These are phyloP conservation scores for Drosophila pegasa DNA, from an alignment of 2,888 invertebrate species.

Conservation along the genomic window DNA sequence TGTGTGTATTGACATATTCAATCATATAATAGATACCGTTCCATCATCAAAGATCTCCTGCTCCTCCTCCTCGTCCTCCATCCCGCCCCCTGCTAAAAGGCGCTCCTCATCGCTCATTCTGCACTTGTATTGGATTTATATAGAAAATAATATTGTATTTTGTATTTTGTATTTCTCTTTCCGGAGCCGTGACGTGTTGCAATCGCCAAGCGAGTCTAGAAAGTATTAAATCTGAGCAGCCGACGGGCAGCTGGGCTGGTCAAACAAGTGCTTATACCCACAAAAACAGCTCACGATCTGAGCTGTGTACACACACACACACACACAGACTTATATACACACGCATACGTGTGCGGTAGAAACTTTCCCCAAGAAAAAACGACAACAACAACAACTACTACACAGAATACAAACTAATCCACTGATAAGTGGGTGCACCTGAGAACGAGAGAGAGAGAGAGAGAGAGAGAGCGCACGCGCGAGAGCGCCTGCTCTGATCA, in stretches of 20 bases:
- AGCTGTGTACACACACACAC: conserved; percentile 5
- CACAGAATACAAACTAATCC: conserved; percentile 44
- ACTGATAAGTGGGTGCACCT: conserved; percentile 59
- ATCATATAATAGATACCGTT: conserved; percentile 50
- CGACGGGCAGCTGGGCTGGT: conserved; percentile 56
- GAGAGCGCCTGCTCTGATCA: background rate
- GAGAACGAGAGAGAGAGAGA: conserved; percentile 22
- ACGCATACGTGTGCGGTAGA: conserved; percentile 28
- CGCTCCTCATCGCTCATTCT: conserved; percentile 57
- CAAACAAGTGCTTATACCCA: conserved; percentile 65
- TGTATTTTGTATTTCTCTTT: conserved; percentile 36
- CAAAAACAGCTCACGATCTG: conserved; percentile 43
- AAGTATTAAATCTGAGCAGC: conserved; percentile 68
- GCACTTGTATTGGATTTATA: conserved; percentile 4
- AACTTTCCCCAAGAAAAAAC: conserved; percentile 72
- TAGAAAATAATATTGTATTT: conserved; percentile 2
- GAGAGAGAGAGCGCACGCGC: conserved; percentile 2
- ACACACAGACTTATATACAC: conserved; percentile 8
- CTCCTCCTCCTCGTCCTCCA: conserved; percentile 63
- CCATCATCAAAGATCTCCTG: conserved; percentile 74
- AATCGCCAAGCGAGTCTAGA: conserved; percentile 69
- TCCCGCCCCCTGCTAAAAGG: conserved; percentile 31
- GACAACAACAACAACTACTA: conserved; percentile 41
- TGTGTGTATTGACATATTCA: conserved; percentile 15
- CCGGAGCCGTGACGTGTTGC: conserved; percentile 68